Percentiles rank a stretch among this genome's conserved stretches.
Evolutionary conservation across 2,113 vertebrate genomes (phyloP).

Genomic region (Entosphenus tridentatus): DNA sequence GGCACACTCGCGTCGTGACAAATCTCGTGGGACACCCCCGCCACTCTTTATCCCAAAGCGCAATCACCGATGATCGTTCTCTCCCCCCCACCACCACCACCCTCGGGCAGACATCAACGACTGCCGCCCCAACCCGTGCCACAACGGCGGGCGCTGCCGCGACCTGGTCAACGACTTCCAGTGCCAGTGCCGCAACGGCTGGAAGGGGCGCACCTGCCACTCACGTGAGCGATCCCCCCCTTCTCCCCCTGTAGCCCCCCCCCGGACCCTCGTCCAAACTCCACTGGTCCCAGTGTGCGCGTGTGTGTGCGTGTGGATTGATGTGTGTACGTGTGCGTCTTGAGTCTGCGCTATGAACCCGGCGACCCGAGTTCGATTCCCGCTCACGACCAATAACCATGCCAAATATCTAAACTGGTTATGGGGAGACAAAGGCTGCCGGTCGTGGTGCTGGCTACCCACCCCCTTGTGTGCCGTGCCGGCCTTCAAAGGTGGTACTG

Average conservation of each 20-base stretch:
- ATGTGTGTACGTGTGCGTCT: not conserved
- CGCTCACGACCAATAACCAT: too few relatives aligned
- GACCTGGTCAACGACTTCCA: constrained; percentile 70
- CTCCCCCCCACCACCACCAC: not conserved
- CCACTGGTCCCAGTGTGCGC: not conserved
- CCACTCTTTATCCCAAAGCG: too few relatives aligned
- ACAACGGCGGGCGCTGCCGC: constrained; percentile 50
- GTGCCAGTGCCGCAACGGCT: constrained; percentile 53
- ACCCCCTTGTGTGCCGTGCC: too few relatives aligned
- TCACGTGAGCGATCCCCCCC: constrained; percentile 41
- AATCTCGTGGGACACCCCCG: too few relatives aligned
- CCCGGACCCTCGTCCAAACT: not conserved
- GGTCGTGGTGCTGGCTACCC: too few relatives aligned
- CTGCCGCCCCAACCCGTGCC: constrained; percentile 55
- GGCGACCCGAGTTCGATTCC: too few relatives aligned
- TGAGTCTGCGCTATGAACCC: too few relatives aligned
- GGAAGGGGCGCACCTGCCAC: constrained; percentile 89
- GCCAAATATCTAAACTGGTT: too few relatives aligned
- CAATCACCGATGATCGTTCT: too few relatives aligned
- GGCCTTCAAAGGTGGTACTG: too few relatives aligned
- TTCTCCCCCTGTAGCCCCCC: not conserved
- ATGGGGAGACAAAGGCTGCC: too few relatives aligned
- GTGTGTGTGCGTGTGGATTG: constrained; percentile 12
- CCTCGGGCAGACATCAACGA: constrained; percentile 50
- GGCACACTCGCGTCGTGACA: too few relatives aligned